Evolutionary conservation across 2,113 vertebrate genomes (phyloP).

Genomic region (Neolamprologus devosi): DNA sequence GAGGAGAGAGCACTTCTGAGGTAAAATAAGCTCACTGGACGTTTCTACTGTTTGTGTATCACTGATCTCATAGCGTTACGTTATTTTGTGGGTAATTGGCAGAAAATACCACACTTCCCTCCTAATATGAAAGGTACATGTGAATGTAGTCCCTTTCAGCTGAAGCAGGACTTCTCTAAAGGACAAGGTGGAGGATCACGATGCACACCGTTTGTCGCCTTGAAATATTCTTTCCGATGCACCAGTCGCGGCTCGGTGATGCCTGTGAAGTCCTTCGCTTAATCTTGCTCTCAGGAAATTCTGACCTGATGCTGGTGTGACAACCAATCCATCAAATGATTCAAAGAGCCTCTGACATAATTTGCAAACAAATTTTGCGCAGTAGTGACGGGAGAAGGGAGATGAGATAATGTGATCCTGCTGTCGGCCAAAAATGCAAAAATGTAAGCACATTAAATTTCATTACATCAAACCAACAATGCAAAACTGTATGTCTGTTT

Average conservation of each 20-base stretch:
- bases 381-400: not conserved
- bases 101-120: not conserved
- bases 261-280: not conserved
- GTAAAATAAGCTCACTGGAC: not conserved
- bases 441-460: not conserved
- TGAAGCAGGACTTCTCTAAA: not conserved
- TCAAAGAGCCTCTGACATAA: not conserved
- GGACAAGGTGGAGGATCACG: not conserved
- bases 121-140: not conserved
- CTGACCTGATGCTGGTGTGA: not conserved
- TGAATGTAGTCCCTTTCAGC: not conserved
- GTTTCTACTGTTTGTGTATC: not conserved
- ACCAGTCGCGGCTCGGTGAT: not conserved
- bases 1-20: not conserved
- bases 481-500: not conserved
- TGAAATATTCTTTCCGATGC: not conserved
- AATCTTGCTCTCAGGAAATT: not conserved
- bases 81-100: not conserved
- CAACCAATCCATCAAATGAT: not conserved
- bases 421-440: not conserved
- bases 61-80: not conserved
- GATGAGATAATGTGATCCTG: not conserved
- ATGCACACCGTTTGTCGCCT: not conserved
- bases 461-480: not conserved
- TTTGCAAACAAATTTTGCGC: not conserved